A percentile compares a stretch with the other conserved stretches of the same genome.
These are phyloP conservation scores for Agrotis ipsilon DNA, from an alignment of 2,888 invertebrate genomes.

Conservation along the genomic window DNA sequence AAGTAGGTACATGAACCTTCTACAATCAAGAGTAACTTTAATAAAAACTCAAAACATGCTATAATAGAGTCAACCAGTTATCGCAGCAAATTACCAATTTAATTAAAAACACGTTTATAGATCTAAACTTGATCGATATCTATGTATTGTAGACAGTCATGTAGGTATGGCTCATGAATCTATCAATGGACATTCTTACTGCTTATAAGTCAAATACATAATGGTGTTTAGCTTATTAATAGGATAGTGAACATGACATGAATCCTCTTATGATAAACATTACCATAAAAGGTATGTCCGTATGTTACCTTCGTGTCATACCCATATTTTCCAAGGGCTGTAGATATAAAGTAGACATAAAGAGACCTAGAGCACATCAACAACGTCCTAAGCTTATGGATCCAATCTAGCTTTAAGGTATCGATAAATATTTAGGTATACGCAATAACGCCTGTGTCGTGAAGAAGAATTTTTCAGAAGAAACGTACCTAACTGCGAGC, in stretches of 20 bases:
- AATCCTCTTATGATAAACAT: not conserved
- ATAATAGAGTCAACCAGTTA: slow-evolving; percentile 4
- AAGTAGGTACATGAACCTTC: no score
- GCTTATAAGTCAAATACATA: not conserved
- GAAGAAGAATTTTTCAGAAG: no score
- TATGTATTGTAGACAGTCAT: not conserved
- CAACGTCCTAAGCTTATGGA: no score
- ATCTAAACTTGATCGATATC: not conserved
- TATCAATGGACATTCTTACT: not conserved
- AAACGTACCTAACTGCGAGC: no score
- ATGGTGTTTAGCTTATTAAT: not conserved
- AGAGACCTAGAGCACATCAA: no score
- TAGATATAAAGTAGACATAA: no score
- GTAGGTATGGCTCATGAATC: not conserved
- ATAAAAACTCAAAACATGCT: not conserved
- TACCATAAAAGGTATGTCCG: not conserved
- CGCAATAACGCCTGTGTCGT: no score
- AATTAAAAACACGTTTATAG: slow-evolving; percentile 3
- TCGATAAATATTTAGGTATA: no score
- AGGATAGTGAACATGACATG: not conserved
- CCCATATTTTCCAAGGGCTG: no score
- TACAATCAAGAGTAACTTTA: no score
- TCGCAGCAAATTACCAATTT: slow-evolving; percentile 1
- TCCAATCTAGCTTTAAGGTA: no score
- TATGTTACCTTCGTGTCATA: no score